Percentiles rank a stretch among this genome's conserved stretches.
Conservation (phyloP, 2,797 vertebrate species). For the Pterois miles region DNA sequence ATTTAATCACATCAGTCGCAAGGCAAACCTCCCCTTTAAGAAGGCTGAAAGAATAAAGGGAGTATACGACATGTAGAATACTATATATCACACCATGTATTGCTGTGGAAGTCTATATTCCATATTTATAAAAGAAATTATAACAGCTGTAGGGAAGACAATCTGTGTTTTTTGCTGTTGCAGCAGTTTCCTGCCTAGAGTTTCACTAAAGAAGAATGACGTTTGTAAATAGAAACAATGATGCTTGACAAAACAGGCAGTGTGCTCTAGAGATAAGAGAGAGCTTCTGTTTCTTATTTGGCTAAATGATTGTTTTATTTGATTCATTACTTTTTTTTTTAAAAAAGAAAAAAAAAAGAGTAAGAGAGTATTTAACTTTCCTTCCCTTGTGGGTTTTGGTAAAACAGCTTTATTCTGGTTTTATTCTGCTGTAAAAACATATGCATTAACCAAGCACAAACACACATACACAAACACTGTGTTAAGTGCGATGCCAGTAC, state of each 20-base stretch:
- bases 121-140: conserved; percentile 48
- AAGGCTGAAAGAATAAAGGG: conserved; percentile 69
- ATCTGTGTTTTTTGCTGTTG: conserved; percentile 27
- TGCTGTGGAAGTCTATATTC: conserved; percentile 39
- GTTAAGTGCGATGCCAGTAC: too few relatives aligned
- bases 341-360: conserved; percentile 52
- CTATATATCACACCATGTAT: conserved; percentile 14
- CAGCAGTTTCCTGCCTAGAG: conserved; percentile 1
- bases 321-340: conserved; percentile 8
- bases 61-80: conserved; percentile 31
- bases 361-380: conserved; percentile 42
- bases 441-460: not conserved
- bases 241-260: conserved; percentile 14
- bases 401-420: not conserved
- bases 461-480: too few relatives aligned
- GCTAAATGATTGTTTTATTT: conserved; percentile 64
- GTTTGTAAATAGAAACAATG: conserved; percentile 87
- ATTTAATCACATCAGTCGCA: conserved; percentile 67
- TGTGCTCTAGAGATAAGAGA: conserved; percentile 8
- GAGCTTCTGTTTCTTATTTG: conserved; percentile 11
- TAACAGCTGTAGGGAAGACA: conserved; percentile 28
- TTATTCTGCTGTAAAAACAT: conserved; percentile 9
- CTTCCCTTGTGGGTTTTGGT: not conserved
- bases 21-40: conserved; percentile 69
- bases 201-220: conserved; percentile 53